These are phyloP conservation scores for Neosilurus mollespiculum DNA, from an alignment of 2,797 vertebrate genomes.

Conservation along the genomic window DNA sequence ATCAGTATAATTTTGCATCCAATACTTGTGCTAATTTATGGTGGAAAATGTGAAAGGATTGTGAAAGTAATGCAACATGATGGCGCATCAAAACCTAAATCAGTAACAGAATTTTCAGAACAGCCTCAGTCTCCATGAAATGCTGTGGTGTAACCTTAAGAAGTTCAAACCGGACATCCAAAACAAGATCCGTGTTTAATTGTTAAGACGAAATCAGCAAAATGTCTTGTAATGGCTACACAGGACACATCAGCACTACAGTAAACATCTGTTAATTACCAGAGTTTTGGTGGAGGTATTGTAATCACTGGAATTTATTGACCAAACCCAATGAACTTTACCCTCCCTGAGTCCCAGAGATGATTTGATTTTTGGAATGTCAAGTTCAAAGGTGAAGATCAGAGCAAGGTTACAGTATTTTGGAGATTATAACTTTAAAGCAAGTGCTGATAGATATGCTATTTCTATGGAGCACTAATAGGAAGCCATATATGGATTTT, in stretches of 20 bases:
- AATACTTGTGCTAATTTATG: not conserved
- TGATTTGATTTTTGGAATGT: too few species aligned
- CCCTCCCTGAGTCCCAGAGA: too few species aligned
- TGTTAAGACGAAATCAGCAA: not conserved
- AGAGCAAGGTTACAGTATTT: too few species aligned
- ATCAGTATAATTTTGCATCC: not conserved
- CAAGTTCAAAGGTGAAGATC: too few species aligned
- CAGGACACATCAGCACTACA: not conserved
- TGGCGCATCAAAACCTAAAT: not conserved
- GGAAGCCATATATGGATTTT: too few species aligned
- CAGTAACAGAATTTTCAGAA: not conserved
- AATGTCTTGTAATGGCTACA: not conserved
- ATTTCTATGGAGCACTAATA: too few species aligned
- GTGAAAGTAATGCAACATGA: not conserved
- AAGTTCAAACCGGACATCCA: conserved; percentile 1
- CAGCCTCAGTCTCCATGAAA: not conserved
- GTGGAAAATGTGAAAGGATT: not conserved
- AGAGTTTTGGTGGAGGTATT: too few species aligned
- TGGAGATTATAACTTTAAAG: too few species aligned
- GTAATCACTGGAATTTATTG: too few species aligned
- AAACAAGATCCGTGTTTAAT: not conserved
- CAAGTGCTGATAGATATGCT: too few species aligned
- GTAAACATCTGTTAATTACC: not conserved
- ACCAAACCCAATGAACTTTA: too few species aligned
- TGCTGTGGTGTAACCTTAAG: not conserved